A percentile compares a stretch with the other conserved stretches of the same genome.
phyloP scores from a whole-genome alignment of 2,113 vertebrate species.

The Greenwoodochromis staneri region DNA sequence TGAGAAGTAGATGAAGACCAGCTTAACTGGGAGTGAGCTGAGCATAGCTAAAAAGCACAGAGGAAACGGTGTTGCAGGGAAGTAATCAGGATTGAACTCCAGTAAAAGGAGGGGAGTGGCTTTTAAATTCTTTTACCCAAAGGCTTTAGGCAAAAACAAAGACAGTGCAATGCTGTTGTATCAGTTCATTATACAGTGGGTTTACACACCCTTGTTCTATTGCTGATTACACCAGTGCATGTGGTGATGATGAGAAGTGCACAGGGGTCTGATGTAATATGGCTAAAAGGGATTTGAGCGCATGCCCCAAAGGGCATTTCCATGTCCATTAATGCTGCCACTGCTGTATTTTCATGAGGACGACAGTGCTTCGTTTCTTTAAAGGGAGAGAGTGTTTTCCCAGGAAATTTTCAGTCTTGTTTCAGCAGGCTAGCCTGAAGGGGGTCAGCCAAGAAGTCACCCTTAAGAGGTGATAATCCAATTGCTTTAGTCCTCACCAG shows the following conservation, averaged over 20 bases:
- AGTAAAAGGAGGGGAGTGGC: constrained; percentile 2
- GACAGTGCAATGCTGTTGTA: constrained; percentile 11
- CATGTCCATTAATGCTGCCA: constrained; percentile 60
- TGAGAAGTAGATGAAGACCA: constrained; percentile 32
- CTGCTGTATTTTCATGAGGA: constrained; percentile 54
- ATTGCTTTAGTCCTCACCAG: constrained; percentile 68
- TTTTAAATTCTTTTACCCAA: constrained; percentile 4
- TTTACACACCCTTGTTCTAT: constrained; percentile 50
- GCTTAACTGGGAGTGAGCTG: constrained; percentile 27
- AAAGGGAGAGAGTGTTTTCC: constrained; percentile 55
- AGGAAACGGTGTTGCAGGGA: constrained; percentile 36
- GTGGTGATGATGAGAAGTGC: constrained; percentile 46
- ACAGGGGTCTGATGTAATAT: constrained; percentile 70
- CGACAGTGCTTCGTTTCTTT: constrained; percentile 52
- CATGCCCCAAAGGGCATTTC: constrained; percentile 53
- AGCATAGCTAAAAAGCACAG: constrained; percentile 44
- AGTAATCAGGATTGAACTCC: constrained; percentile 41
- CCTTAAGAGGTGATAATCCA: constrained; percentile 77
- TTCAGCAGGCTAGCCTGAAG: constrained; percentile 65
- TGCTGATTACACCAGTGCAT: constrained; percentile 46
- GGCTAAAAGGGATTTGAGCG: constrained; percentile 73
- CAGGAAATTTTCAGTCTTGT: constrained; percentile 68
- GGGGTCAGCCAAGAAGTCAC: constrained; percentile 73
- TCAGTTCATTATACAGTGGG: constrained; percentile 34
- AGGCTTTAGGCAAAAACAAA: constrained; percentile 27